A percentile compares a stretch with the other conserved stretches of the same genome.
Conservation (phyloP, 2,797 vertebrate species). For the Sebastiscus tertius region DNA sequence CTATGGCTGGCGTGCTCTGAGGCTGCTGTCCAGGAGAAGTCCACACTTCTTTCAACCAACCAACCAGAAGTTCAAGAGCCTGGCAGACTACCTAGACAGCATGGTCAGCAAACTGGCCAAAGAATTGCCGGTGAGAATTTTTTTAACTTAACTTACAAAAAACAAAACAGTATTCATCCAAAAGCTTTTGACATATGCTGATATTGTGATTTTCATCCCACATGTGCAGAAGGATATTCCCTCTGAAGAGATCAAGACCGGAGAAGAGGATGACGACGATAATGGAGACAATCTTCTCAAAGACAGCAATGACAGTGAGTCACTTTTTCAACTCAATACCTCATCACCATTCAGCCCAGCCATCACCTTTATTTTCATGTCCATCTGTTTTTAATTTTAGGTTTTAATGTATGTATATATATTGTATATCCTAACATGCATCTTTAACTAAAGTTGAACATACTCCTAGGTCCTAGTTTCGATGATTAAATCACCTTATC, state of each 20-base stretch:
- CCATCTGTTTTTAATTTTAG: background rate
- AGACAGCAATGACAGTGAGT: conserved; percentile 97
- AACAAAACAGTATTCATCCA: background rate
- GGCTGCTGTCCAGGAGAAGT: conserved; percentile 94
- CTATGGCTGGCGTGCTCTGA: conserved; percentile 96
- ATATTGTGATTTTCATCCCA: background rate
- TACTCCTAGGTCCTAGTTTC: background rate
- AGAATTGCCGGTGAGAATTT: conserved; percentile 92
- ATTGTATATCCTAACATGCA: background rate
- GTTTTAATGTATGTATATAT: no score
- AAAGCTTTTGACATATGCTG: background rate
- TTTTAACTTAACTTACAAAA: background rate
- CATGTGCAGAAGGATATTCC: conserved; percentile 87
- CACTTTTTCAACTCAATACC: background rate
- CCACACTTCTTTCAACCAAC: conserved; percentile 99
- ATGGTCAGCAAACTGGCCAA: conserved; percentile 99
- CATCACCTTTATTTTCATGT: background rate
- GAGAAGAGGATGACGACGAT: conserved; percentile 97
- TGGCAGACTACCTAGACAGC: conserved; percentile 97
- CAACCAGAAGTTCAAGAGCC: conserved; percentile 98
- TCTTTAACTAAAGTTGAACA: background rate
- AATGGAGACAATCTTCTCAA: conserved; percentile 98
- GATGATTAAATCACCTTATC: background rate
- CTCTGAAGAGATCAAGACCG: conserved; percentile 99
- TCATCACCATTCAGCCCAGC: background rate